Evolutionary conservation across 2,888 invertebrate genomes (phyloP).

Genomic region (Ochlodes sylvanus): DNA sequence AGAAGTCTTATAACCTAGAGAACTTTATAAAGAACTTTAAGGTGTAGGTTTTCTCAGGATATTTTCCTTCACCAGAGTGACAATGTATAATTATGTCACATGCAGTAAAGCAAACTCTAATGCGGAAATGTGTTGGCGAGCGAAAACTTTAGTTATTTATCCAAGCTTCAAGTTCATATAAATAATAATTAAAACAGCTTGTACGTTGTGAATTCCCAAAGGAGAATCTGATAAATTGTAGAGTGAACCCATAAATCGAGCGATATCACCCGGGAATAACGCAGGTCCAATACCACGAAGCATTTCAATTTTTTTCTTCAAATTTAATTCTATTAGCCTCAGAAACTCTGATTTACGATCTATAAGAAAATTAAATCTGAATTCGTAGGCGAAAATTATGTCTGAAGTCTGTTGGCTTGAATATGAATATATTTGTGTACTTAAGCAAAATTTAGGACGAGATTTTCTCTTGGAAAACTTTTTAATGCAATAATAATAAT

Average conservation of each 20-base stretch:
- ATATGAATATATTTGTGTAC: neutral
- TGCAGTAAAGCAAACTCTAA: too few species aligned
- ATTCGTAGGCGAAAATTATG: slow-evolving; percentile 13
- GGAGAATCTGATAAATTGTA: slow-evolving; percentile 9
- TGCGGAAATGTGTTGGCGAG: too few species aligned
- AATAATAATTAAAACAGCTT: slow-evolving; percentile 3
- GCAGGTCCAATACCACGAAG: slow-evolving; percentile 15
- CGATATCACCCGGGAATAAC: slow-evolving; percentile 19
- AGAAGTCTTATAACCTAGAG: too few species aligned
- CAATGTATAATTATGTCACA: too few species aligned
- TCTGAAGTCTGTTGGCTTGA: neutral
- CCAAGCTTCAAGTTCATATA: neutral
- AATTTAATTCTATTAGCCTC: slow-evolving; percentile 34
- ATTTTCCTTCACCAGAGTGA: too few species aligned
- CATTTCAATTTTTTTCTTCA: slow-evolving; percentile 22
- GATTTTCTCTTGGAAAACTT: neutral
- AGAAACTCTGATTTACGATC: slow-evolving; percentile 34
- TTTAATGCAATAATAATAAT: too few species aligned
- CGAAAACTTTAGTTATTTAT: neutral
- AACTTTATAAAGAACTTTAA: too few species aligned
- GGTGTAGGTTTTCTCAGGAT: too few species aligned
- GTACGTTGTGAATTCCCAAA: neutral
- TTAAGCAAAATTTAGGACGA: neutral
- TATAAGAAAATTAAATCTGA: slow-evolving; percentile 35
- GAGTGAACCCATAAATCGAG: slow-evolving; percentile 11